Evolutionary conservation across 2,113 vertebrate species (phyloP).

Genomic region (Ctenomys sociabilis): DNA sequence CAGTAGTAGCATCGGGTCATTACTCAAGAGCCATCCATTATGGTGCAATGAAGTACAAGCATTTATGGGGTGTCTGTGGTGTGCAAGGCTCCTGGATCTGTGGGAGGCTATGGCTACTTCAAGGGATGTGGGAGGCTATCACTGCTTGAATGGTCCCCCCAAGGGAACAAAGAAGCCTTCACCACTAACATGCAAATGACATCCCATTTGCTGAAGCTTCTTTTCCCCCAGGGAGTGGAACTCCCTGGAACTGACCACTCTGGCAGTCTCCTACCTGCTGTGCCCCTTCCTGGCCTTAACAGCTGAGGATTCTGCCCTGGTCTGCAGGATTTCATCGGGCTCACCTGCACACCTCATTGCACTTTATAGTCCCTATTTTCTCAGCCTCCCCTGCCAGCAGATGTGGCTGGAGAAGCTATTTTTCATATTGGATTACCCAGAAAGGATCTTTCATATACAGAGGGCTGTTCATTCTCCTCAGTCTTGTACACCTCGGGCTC

Average conservation of each 20-base stretch:
- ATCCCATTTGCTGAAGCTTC: not conserved
- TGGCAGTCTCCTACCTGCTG: not conserved
- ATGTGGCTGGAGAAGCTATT: not conserved
- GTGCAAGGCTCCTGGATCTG: not conserved
- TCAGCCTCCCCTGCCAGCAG: not conserved
- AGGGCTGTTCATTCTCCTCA: not conserved
- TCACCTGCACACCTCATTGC: constrained; percentile 43
- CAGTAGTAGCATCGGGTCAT: not conserved
- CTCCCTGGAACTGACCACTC: constrained; percentile 30
- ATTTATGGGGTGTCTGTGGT: not conserved
- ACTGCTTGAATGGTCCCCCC: not conserved
- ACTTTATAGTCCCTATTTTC: not conserved
- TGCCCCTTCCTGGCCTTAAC: not conserved
- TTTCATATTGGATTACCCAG: not conserved
- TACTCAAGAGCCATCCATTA: not conserved
- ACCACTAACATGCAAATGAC: not conserved
- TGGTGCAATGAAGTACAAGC: constrained; percentile 42
- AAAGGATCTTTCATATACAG: not conserved
- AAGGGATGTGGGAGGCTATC: not conserved
- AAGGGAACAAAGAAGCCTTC: not conserved
- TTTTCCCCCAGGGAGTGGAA: not conserved
- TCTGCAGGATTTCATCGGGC: not conserved
- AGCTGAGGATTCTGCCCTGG: not conserved
- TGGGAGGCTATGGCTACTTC: too few relatives aligned
- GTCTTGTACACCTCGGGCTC: not conserved